A percentile compares a stretch with the other conserved stretches of the same genome.
Evolutionary conservation across 2,888 invertebrate genomes (phyloP).

Genomic region (Amphipyra tragopoginis): DNA sequence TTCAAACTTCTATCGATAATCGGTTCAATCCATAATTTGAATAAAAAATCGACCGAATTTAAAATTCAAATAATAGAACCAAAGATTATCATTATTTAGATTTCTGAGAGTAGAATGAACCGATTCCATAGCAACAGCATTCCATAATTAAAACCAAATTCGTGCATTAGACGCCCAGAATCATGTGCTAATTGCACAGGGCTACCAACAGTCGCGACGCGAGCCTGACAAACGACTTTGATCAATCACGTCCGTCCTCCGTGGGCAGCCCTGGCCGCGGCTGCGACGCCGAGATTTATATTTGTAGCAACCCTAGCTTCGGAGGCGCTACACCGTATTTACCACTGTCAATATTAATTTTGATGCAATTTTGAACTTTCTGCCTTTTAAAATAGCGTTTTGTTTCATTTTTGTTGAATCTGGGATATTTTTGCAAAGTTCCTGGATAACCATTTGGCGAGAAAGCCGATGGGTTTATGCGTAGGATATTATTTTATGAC

Average conservation of each 20-base stretch:
- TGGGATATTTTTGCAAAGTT: constrained; percentile 54
- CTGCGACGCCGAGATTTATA: constrained; percentile 73
- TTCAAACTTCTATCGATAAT: too few relatives aligned
- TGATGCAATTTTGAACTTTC: constrained; percentile 66
- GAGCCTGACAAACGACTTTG: constrained; percentile 88
- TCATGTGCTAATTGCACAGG: constrained; percentile 86
- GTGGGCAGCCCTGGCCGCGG: constrained; percentile 81
- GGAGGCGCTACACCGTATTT: constrained; percentile 71
- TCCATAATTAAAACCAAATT: constrained; percentile 84
- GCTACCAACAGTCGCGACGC: constrained; percentile 83
- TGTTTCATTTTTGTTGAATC: constrained; percentile 28
- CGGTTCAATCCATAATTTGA: too few relatives aligned
- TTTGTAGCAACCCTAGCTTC: constrained; percentile 79
- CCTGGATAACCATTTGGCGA: constrained; percentile 63
- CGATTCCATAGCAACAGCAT: constrained; percentile 58
- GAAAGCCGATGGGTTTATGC: constrained; percentile 64
- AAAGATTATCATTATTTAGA: too few relatives aligned
- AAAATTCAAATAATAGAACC: constrained; percentile 33
- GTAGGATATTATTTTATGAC: constrained; percentile 62
- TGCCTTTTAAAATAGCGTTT: constrained; percentile 24
- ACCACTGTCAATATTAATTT: constrained; percentile 66
- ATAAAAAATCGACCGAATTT: background rate
- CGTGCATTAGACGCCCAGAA: constrained; percentile 84
- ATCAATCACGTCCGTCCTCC: constrained; percentile 87
- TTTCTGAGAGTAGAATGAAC: constrained; percentile 28